phyloP scores from a whole-genome alignment of 2,113 vertebrate genomes.

The Cettia cetti region DNA sequence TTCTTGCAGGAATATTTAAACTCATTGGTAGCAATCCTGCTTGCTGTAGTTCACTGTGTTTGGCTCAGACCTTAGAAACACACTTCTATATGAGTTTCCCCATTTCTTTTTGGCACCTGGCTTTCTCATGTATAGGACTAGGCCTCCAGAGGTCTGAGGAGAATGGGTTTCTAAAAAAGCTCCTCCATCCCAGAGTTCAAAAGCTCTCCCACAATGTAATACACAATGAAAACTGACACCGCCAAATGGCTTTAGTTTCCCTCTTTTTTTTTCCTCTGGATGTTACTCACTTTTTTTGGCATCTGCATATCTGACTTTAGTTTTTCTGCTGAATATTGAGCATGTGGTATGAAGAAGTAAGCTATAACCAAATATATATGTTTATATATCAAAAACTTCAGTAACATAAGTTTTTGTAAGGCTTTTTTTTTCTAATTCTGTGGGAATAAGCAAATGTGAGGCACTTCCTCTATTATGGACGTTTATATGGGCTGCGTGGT shows the following conservation, averaged over 20 bases:
- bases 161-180: conserved; percentile 47
- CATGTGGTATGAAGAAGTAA: conserved; percentile 13
- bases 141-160: conserved; percentile 25
- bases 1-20: not conserved
- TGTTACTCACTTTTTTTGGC: not conserved
- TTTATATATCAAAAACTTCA: not conserved
- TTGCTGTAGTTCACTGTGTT: not conserved
- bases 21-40: not conserved
- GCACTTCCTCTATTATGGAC: conserved; percentile 22
- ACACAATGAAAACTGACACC: conserved; percentile 24
- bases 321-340: conserved; percentile 16
- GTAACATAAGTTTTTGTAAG: not conserved
- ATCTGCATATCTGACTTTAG: conserved; percentile 1
- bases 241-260: not conserved
- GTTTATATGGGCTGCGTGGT: conserved; percentile 56
- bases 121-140: not conserved
- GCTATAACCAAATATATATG: not conserved
- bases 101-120: conserved; percentile 46
- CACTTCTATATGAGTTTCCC: not conserved
- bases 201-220: conserved; percentile 24
- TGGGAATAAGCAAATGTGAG: conserved; percentile 21
- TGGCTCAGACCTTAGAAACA: not conserved
- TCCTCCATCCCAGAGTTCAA: conserved; percentile 28
- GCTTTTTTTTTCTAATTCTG: conserved; percentile 13
- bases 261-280: not conserved